Evolutionary conservation across 2,888 invertebrate species (phyloP), one percentile per base, ranked within the genome.

Genomic region (Auanema freiburgensis): DNA sequence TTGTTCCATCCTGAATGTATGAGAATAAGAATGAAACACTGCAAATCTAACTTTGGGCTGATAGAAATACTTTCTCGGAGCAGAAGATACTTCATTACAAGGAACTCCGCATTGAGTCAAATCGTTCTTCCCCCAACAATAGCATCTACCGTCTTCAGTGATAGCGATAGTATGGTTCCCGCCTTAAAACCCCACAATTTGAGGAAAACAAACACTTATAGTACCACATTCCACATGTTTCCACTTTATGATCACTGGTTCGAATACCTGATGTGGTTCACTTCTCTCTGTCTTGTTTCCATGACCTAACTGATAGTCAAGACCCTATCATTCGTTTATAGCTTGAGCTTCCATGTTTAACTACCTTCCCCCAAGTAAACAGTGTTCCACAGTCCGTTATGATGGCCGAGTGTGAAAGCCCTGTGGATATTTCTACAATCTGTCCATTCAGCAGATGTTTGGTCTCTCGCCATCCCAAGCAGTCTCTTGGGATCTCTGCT

Each of bases 301-400:
- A 25, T 78, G 70, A 5, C 81, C 81, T 16, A 81, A 61, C 66
- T 81, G 81, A 58, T 71, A 74, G 49, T 81, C 79, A 40, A 79
- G 65, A 21, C 65, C 68, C 66, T 66, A 25, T 63, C 57, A 53
- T 5, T 5, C 46, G 46, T 46, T 21, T 46, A 5, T 18, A 18
- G 46, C 46, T 46, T 18, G 16, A 18, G 46, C 3, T 46, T 5
- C 3, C 21, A 46, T 10, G 5, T n/a, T n/a, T n/a, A n/a, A n/a
- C n/a, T 12, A 67, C 68, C 59, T 76, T 78, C 44, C 81, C 81
- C 81, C 81, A 81, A 1, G 77, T 78, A 59, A 72, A 81, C 16
- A 81, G 60, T 6, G 71, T 63, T 51, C 79, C 79, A 24, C 74
- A 65, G 0, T 65, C 58, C 2, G 80, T 79, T 49, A 80, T 59